phyloP scores from a whole-genome alignment of 1,140 invertebrate genomes.

The Piezodorus guildinii region DNA sequence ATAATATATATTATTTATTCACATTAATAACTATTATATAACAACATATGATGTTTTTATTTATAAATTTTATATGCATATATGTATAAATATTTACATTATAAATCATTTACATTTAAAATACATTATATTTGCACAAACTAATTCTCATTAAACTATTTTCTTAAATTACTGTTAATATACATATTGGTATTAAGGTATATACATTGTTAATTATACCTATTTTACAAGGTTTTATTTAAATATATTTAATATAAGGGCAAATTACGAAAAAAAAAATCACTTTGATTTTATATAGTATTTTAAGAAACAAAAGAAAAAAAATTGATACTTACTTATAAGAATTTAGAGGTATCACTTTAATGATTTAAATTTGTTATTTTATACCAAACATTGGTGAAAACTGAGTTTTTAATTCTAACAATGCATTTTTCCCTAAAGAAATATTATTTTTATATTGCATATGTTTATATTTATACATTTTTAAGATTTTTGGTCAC shows the following conservation, averaged over 20 bases:
- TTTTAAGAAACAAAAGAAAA: neutral
- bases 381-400: too few species aligned
- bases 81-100: neutral
- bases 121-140: neutral
- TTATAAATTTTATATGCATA: neutral
- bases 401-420: too few species aligned
- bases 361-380: too few species aligned
- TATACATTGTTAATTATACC: neutral
- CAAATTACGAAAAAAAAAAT: neutral
- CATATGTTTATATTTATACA: too few species aligned
- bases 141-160: neutral
- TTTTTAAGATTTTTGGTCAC: too few species aligned
- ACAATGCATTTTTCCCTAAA: too few species aligned
- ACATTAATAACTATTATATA: slow-evolving; percentile 1
- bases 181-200: neutral
- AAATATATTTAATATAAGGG: neutral
- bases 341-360: too few species aligned
- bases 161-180: neutral
- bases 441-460: too few species aligned
- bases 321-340: neutral
- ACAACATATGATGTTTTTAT: neutral
- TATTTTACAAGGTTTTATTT: neutral
- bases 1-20: slow-evolving; percentile 1
- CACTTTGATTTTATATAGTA: neutral
- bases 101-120: neutral